Evolutionary conservation across 2,888 invertebrate species (phyloP).

Genomic region (Cephus runcator): DNA sequence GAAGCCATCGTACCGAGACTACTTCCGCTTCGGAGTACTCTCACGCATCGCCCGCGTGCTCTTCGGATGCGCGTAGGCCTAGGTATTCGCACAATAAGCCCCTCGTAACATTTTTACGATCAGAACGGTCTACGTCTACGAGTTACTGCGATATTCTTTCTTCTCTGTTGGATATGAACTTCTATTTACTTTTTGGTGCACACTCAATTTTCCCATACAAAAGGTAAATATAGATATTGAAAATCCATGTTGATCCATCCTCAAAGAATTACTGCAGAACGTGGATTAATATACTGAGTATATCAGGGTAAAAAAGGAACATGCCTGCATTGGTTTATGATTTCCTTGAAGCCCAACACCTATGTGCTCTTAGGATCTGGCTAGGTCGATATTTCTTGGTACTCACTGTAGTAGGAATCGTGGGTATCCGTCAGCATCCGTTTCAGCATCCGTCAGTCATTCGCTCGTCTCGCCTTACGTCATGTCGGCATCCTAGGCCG

Average conservation of each 20-base stretch:
- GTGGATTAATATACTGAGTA: too few relatives aligned
- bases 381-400: not conserved
- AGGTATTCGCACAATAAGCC: slow-evolving; percentile 44
- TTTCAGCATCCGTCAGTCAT: not conserved
- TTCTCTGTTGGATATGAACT: not conserved
- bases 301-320: not conserved
- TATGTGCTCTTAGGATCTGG: not conserved
- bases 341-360: not conserved
- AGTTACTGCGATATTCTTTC: slow-evolving; percentile 11
- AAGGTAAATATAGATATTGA: not conserved
- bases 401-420: not conserved
- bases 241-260: not conserved
- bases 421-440: too few relatives aligned
- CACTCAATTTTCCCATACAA: not conserved
- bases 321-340: not conserved
- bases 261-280: not conserved
- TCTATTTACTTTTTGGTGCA: not conserved
- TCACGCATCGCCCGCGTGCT: slow-evolving; percentile 30
- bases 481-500: not conserved
- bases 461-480: not conserved
- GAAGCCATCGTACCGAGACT: slow-evolving; percentile 21
- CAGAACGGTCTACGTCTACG: slow-evolving; percentile 26
- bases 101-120: slow-evolving; percentile 56
- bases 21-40: slow-evolving; percentile 48
- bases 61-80: slow-evolving; percentile 21